Evolutionary conservation across 1,140 invertebrate species (phyloP), one percentile per base, ranked within the genome.

Genomic region (Tetranychus urticae): DNA sequence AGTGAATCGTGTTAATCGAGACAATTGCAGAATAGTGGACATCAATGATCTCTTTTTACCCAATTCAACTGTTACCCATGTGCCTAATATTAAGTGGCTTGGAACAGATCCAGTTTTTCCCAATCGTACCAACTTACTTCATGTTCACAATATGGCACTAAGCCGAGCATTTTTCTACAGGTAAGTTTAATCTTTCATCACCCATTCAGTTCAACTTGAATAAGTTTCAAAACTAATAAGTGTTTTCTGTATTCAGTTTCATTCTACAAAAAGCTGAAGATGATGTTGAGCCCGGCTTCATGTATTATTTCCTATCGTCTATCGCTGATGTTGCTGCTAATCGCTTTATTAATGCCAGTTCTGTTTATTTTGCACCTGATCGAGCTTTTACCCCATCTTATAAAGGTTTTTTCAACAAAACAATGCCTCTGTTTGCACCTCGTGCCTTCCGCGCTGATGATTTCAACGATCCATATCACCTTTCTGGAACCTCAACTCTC

Each of bases 281-380:
- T 68, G 86, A 86, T 0, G 87, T 90, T 64, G 90, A 96, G 75
- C 91, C 92, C 1, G 91, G 92, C 59, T 88, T 97, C 81, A 90
- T 96, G 87, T 97, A 97, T 70, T 93, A 94, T 68, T 93, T 94
- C 69, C 74, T 97, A 31, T 93, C 90, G 1, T 84, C 88, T 0
- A 85, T 93, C 0, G 89, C 92, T 0, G 92, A 97, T 73, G 88
- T 97, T 1, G 86, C 90, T 0, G 80, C 89, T 0, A 94, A 92
- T 76, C 82, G 83, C 0, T 82, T 84, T 64, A 83, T 97, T 60
- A 97, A 97, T 74, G 85, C 87, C 56, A 90, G 86, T 70, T 83
- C 88, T 0, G 81, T 97, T 61, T 94, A 94, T 71, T 97, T 94
- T 70, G 82, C 90, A 31, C 88, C 89, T 2, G 91, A 97, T 70